Evolutionary conservation across 2,888 invertebrate genomes (phyloP).

Genomic region (Leuctra nigra): DNA sequence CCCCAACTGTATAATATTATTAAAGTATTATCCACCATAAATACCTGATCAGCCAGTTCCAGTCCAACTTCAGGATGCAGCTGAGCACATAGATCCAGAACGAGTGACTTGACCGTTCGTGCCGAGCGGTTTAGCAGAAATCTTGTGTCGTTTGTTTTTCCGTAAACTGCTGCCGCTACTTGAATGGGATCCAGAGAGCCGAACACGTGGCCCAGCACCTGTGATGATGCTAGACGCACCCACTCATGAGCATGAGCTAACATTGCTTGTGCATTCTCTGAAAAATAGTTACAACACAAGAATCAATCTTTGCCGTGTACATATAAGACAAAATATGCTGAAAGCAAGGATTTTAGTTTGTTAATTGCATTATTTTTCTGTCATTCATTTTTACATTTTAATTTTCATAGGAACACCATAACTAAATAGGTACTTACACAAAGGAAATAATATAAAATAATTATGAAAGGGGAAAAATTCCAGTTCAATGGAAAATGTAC

Average conservation of each 20-base stretch:
- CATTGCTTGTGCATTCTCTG: conserved; percentile 61
- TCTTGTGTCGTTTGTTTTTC: conserved; percentile 40
- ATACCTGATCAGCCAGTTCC: conserved; percentile 61
- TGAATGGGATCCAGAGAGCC: conserved; percentile 54
- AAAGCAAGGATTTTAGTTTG: no score
- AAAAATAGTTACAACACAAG: no score
- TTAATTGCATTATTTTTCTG: no score
- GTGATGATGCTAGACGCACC: conserved; percentile 73
- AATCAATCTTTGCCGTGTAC: no score
- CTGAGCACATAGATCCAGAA: conserved; percentile 69
- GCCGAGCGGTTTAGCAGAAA: conserved; percentile 58
- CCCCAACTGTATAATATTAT: no score
- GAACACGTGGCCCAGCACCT: conserved; percentile 67
- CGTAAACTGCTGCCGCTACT: conserved; percentile 41
- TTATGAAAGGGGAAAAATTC: no score
- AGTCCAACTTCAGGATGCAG: conserved; percentile 58
- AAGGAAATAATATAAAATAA: no score
- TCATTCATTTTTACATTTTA: no score
- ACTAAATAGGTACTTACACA: no score
- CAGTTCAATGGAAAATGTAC: no score
- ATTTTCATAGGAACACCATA: neutral
- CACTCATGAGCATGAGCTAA: conserved; percentile 78
- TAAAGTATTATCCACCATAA: no score
- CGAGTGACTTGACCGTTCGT: conserved; percentile 55
- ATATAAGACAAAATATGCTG: no score